These are phyloP conservation scores for Hypotaenidia philippensis DNA, from an alignment of 2,797 vertebrate genomes.

Conservation along the genomic window DNA sequence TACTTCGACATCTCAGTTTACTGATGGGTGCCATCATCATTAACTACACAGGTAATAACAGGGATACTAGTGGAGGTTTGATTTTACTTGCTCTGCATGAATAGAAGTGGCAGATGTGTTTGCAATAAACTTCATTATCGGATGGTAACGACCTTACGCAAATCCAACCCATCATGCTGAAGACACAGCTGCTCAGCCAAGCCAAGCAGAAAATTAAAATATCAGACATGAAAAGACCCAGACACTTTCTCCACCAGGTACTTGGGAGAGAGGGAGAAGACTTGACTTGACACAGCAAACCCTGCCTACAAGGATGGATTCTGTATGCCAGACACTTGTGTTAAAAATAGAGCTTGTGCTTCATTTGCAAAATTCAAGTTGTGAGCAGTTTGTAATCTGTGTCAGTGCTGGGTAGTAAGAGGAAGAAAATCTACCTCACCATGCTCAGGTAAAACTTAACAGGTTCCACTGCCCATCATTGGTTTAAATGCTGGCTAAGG, in stretches of 20 bases:
- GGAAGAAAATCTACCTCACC: background rate
- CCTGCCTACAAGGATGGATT: background rate
- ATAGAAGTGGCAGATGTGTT: background rate
- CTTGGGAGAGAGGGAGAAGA: background rate
- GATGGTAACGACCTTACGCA: constrained; percentile 4
- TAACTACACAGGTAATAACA: background rate
- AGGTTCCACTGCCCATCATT: background rate
- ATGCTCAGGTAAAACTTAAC: background rate
- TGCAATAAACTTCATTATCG: background rate
- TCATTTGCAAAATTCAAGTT: background rate
- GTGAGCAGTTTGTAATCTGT: background rate
- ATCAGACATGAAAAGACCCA: background rate
- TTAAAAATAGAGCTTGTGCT: background rate
- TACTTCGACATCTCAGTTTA: background rate
- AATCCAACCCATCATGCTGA: background rate
- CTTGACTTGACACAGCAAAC: background rate
- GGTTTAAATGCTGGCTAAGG: background rate
- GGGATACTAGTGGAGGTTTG: background rate
- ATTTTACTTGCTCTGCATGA: background rate
- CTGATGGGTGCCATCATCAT: background rate
- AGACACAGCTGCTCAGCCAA: constrained; percentile 11
- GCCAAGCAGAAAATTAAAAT: constrained; percentile 32
- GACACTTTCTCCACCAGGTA: background rate
- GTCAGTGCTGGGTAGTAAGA: background rate
- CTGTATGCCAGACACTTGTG: background rate